Conservation (phyloP, 1,140 invertebrate species). For the Zaprionus vittiger region DNA sequence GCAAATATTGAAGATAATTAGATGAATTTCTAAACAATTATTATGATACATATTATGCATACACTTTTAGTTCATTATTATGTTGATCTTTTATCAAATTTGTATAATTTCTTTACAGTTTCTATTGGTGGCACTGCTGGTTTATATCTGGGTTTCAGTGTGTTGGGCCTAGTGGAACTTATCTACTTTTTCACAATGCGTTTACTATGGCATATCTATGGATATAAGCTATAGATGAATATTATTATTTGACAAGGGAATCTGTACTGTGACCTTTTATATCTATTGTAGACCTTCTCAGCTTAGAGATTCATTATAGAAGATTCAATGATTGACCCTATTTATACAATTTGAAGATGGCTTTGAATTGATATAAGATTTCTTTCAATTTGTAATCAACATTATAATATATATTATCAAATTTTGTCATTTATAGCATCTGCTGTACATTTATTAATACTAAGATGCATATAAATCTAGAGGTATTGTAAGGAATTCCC, state of each 20-base stretch:
- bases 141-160: constrained; percentile 89
- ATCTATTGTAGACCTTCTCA: too few species aligned
- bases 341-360: too few species aligned
- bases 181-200: constrained; percentile 88
- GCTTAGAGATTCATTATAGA: too few species aligned
- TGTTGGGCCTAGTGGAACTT: constrained; percentile 89
- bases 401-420: neutral
- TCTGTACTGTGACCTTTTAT: too few species aligned
- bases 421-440: neutral
- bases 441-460: neutral
- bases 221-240: constrained; percentile 61
- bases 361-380: neutral
- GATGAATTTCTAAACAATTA: neutral
- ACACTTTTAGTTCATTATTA: too few species aligned
- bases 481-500: too few species aligned
- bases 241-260: neutral
- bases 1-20: neutral
- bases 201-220: constrained; percentile 85
- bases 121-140: constrained; percentile 89
- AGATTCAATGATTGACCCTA: too few species aligned
- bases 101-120: constrained; percentile 77
- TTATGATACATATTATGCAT: too few species aligned
- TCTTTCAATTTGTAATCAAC: neutral
- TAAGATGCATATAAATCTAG: neutral
- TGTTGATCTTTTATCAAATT: too few species aligned